Evolutionary conservation across 2,888 invertebrate genomes (phyloP).

Genomic region (Oxystoma pomonae): DNA sequence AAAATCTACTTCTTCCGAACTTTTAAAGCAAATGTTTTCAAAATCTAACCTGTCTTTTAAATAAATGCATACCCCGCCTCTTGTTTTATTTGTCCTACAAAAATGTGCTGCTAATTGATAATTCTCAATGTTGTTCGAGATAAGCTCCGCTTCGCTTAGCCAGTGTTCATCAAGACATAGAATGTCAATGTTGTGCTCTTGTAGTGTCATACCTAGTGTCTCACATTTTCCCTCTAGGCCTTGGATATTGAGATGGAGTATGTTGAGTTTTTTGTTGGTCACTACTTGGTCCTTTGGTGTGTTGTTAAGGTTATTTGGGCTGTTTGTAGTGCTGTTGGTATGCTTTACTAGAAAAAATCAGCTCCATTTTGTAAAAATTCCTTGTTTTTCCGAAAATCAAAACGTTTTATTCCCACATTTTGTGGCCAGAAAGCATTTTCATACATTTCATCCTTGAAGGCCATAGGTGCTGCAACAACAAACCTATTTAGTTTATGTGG

Average conservation of each 20-base stretch:
- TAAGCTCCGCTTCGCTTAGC: slow-evolving; percentile 1
- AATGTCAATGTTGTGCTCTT: not conserved
- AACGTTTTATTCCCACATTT: not conserved
- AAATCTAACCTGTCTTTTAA: slow-evolving; percentile 3
- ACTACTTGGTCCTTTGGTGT: slow-evolving; percentile 1
- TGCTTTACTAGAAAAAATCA: not conserved
- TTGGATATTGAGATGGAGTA: slow-evolving; percentile 10
- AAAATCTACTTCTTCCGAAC: not conserved
- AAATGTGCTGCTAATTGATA: slow-evolving; percentile 1
- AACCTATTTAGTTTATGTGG: too few species aligned
- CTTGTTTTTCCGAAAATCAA: not conserved
- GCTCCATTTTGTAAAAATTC: not conserved
- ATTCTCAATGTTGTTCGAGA: not conserved
- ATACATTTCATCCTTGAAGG: not conserved
- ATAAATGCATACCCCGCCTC: slow-evolving; percentile 13
- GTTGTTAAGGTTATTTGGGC: not conserved
- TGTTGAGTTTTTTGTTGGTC: slow-evolving; percentile 2
- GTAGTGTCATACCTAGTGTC: not conserved
- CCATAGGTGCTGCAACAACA: too few species aligned
- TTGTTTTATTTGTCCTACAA: slow-evolving; percentile 1
- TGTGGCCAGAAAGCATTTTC: not conserved
- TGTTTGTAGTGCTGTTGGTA: not conserved
- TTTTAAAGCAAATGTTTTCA: slow-evolving; percentile 2
- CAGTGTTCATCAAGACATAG: slow-evolving; percentile 11
- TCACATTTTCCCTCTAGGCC: slow-evolving; percentile 2